Evolutionary conservation across 2,113 vertebrate genomes (phyloP), one percentile per base, ranked within the genome.

Genomic region (Catharus minimus): DNA sequence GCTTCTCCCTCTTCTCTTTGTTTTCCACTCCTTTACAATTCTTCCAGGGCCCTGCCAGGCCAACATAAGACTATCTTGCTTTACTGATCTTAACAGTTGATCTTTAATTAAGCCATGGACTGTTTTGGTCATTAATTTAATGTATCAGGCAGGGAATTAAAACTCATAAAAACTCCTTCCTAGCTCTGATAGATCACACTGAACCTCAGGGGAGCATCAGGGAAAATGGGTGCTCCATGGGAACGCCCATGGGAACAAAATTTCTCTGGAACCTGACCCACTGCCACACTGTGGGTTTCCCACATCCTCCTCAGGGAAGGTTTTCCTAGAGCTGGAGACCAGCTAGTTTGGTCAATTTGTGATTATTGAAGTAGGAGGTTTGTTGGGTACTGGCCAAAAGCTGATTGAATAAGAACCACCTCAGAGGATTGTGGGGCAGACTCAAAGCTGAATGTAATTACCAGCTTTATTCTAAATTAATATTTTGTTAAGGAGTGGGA

Each of bases 401-500:
- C 50, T 80, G 90, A 79, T 78, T 94, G 83, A 83, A 71, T 49
- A 73, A 83, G 77, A 75, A 41, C 52, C 0, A 1, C 87, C 85
- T 86, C 52, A 66, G 82, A 91, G 88, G 65, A 85, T 19, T 81
- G 74, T 57, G 77, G 83, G 84, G 61, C 67, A 94, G 75, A 84
- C 86, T 65, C 33, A 57, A 85, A 68, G 75, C 82, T 71, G 87
- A 94, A 64, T 15, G 73, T 79, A 93, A 95, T 95, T 92, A 93
- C n/a, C 19, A 11, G 86, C 83, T 96, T 95, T 95, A 92, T 95
- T 95, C 58, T 92, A 89, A 95, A 94, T 95, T 92, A 90, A 94
- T 93, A 86, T 90, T 94, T 93, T 88, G 55, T 89, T 89, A 93
- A 53, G 86, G 69, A 57, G 75, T 84, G 82, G 90, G 88, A 38